Base-by-base conservation (phyloP, 1,140 invertebrate genomes). In the Trachymyrmex septentrionalis region DNA sequence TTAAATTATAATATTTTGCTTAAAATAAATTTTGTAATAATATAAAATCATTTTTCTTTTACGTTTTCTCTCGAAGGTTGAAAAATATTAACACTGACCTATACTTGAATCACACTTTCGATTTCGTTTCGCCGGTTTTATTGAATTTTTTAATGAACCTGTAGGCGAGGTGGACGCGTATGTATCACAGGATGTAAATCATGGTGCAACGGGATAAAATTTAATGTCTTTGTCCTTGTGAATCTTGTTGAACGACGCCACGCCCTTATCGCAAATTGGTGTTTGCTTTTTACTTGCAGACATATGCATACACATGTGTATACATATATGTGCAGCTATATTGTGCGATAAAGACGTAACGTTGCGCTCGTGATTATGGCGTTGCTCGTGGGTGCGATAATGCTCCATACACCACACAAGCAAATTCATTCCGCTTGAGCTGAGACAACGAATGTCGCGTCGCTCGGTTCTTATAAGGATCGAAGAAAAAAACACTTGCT, bases 341-440 rank as follows among this genome's bases (percentile, higher is more conserved):
- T 55, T 27, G 44, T 19, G 27, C 50, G 73, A 87, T 87, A 86
- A 87, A 87, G 73, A 87, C 57, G 50, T 86, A 86, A 88, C 67
- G 66, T 50, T 50, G 73, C 73, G 19, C 21, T 57, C 86, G 9
- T 44, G 85, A 80, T 88, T 88, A 86, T 72, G 75, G 86, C 10
- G 27, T 66, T 86, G 73, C 75, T 88, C 86, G 86, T 88, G 75
- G 85, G 85, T 88, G 85, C 66, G 85, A 86, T 86, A 80, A 88
- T 66, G 57, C 34, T 72, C 24, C 86, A 55, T 34, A 48, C 57
- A 34, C 3, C 64, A 14, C 34, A 16, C 81, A 19, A 34, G 16
- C 73, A 50, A 86, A 80, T 86, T 59, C 75, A 80, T 72, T 87
- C 59, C n/a, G 73, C 38, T 48, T 50, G 75, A 67, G 16, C 21